Percentiles rank a stretch among this genome's conserved stretches.
Conservation (phyloP, 2,797 vertebrate species). For the Gephyroberyx darwinii region DNA sequence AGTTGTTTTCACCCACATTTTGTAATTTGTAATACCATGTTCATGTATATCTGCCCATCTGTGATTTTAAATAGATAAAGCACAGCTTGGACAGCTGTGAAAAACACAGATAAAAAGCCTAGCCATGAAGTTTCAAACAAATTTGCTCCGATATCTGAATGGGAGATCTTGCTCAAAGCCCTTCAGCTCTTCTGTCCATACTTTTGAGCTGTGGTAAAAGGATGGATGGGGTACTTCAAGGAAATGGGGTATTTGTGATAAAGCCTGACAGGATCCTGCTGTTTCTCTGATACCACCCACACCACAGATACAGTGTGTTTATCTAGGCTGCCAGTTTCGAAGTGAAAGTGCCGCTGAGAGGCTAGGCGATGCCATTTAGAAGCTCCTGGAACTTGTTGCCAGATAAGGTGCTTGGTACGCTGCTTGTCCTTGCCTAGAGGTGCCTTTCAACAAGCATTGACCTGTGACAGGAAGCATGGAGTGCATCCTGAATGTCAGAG, state of each 20-base stretch:
- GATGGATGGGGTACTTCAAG: constrained; percentile 40
- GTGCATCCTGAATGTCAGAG: constrained; percentile 48
- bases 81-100: neutral
- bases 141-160: constrained; percentile 36
- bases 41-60: no score
- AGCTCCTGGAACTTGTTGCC: constrained; percentile 19
- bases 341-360: constrained; percentile 34
- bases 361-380: constrained; percentile 5
- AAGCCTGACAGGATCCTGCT: constrained; percentile 45
- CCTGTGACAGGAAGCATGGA: constrained; percentile 42
- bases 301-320: constrained; percentile 44
- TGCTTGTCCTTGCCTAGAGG: constrained; percentile 31
- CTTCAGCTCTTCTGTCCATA: constrained; percentile 33
- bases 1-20: no score
- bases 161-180: constrained; percentile 18
- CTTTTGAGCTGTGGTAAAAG: constrained; percentile 33
- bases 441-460: constrained; percentile 42
- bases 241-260: constrained; percentile 26
- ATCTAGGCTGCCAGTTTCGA: constrained; percentile 48
- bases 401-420: constrained; percentile 33
- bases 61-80: no score
- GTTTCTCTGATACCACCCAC: constrained; percentile 57
- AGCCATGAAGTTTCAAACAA: constrained; percentile 22
- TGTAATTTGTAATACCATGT: no score
- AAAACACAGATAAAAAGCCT: neutral